Conservation (phyloP, 2,888 invertebrate genomes). For the Capitulum mitella region DNA sequence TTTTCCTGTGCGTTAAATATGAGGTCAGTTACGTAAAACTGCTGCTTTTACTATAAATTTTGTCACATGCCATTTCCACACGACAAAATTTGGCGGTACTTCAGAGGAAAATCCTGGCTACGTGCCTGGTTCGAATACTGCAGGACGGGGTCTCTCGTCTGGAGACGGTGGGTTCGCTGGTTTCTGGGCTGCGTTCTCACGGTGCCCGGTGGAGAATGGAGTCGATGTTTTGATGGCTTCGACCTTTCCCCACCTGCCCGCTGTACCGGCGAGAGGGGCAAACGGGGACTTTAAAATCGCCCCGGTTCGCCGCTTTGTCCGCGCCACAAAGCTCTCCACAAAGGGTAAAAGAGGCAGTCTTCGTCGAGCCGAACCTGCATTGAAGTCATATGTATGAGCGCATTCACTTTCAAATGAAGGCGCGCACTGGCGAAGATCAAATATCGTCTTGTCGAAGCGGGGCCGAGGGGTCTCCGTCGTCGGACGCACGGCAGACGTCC, state of each 20-base stretch:
- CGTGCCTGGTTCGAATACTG: no score
- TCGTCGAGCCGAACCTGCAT: neutral
- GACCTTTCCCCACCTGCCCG: neutral
- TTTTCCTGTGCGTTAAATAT: no score
- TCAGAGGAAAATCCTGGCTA: no score
- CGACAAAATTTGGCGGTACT: no score
- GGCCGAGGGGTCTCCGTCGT: neutral
- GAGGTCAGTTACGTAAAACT: no score
- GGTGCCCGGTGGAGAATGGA: neutral
- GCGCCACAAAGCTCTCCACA: neutral
- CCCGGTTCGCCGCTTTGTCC: neutral
- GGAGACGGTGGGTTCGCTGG: neutral
- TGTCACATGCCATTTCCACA: no score
- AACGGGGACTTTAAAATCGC: neutral
- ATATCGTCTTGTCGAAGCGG: neutral
- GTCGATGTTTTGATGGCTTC: neutral
- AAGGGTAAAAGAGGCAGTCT: neutral
- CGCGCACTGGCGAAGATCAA: neutral
- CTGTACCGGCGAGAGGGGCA: neutral
- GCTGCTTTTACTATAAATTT: no score
- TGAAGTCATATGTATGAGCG: slow-evolving; percentile 2
- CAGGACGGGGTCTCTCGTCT: no score
- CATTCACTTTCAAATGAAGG: slow-evolving; percentile 21
- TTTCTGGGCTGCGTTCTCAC: neutral
- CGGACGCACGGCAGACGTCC: neutral